Base-by-base conservation (phyloP, 64 coral and sea anemone genomes). In the Acropora yongei region DNA sequence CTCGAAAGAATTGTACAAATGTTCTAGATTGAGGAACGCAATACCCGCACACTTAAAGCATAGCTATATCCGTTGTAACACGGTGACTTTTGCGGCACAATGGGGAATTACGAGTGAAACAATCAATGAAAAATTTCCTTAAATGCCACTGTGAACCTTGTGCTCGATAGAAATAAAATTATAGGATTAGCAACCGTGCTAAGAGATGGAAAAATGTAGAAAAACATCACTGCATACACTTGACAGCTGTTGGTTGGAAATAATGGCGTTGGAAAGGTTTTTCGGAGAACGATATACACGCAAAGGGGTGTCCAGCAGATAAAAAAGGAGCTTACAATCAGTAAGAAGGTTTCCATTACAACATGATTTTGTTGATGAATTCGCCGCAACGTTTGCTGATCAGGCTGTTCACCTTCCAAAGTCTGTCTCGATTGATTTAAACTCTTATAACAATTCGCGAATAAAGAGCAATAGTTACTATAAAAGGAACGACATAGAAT, bases 141-240 rank as follows among this genome's bases (percentile, higher is more conserved):
- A 4, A 84, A 13, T 47, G 61, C 80, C 13, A 2, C 44, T 2
- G 51, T 8, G 10, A 55, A 55, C 10, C 2, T 55, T 10, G 51
- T 8, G 51, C 51, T 55, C 6, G 51, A 67, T 4, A 18, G 4
- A 18, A 84, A 84, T 14, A 84, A 14, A 67, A 83, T 83, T 0
- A 67, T 30, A n/a, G 80, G 80, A 47, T 84, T 84, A 67, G 66
- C 45, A 67, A 65, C 61, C 11, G 60, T 46, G 3, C 58, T 10
- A 17, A 84, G 18, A 47, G 80, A 45, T 44, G 80, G 80, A 46
- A 68, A 68, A 17, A 84, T 2, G 80, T 84, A 84, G 14, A 84
- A 84, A 19, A 84, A 84, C 58, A 84, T 68, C 19, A 41, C 43
- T 0, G 8, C 6, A 68, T 68, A 16, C 1, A 84, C n/a, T 6